Percentiles rank a stretch among this genome's conserved stretches.
These are phyloP conservation scores for Homarus americanus DNA, from an alignment of 1,140 invertebrate species.

Conservation along the genomic window DNA sequence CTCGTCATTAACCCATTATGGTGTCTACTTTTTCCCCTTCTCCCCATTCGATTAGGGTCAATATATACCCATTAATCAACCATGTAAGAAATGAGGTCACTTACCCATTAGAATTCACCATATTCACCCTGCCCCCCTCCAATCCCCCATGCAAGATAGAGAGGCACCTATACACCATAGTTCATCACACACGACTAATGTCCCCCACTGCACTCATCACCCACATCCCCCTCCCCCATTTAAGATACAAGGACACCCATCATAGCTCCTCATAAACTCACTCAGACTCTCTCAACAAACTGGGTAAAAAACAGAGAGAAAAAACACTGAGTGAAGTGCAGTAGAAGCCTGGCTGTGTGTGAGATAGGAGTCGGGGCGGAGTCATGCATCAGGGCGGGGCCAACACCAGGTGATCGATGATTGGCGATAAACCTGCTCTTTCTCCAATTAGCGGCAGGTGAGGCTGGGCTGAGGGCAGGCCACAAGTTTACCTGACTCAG, in stretches of 20 bases:
- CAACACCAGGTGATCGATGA: slow-evolving; percentile 18
- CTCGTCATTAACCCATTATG: too few species aligned
- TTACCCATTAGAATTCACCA: too few species aligned
- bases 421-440: slow-evolving; percentile 32
- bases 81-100: too few species aligned
- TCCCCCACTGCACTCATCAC: not conserved
- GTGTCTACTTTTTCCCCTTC: too few species aligned
- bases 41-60: too few species aligned
- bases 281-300: not conserved
- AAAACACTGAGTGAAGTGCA: not conserved
- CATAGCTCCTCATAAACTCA: not conserved
- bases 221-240: too few species aligned
- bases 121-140: too few species aligned
- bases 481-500: not conserved
- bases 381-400: slow-evolving; percentile 26
- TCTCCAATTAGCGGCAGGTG: slow-evolving; percentile 40
- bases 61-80: too few species aligned
- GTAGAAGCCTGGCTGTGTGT: not conserved
- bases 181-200: not conserved
- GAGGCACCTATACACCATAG: too few species aligned
- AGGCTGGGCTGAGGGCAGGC: not conserved
- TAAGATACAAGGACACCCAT: too few species aligned
- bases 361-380: slow-evolving; percentile 2
- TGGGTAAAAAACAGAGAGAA: not conserved
- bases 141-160: too few species aligned